A percentile compares a stretch with the other conserved stretches of the same genome.
Conservation (phyloP, 2,888 invertebrate genomes). For the Drosophila flavopinicola region DNA sequence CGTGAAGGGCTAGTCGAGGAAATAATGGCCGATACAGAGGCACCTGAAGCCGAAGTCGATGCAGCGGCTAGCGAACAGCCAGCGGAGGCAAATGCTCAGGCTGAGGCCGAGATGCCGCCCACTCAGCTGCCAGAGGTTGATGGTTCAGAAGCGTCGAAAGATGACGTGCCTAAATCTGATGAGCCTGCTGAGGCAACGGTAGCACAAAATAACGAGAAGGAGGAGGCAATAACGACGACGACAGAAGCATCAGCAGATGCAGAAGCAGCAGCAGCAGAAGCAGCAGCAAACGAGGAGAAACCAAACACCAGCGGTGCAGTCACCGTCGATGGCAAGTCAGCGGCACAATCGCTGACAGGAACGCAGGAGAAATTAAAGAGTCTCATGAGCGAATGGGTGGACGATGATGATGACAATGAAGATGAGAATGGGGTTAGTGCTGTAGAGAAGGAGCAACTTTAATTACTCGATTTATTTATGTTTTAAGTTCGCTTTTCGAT, state of each 20-base stretch:
- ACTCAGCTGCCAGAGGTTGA: constrained; percentile 33
- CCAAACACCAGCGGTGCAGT: constrained; percentile 39
- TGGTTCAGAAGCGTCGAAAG: constrained; percentile 10
- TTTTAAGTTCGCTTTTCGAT: constrained; percentile 67
- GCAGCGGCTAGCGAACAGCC: constrained; percentile 14
- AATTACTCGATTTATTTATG: constrained; percentile 81
- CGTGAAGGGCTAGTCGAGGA: constrained; percentile 65
- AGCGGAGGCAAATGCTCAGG: constrained; percentile 5
- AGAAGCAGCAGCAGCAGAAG: neutral
- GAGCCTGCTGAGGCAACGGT: constrained; percentile 7
- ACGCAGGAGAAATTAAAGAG: constrained; percentile 81
- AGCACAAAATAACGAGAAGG: constrained; percentile 17
- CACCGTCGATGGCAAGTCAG: constrained; percentile 29
- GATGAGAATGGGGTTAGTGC: constrained; percentile 75
- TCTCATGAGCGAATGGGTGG: constrained; percentile 84
- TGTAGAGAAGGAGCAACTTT: constrained; percentile 73
- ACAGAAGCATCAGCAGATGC: constrained; percentile 8
- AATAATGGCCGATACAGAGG: constrained; percentile 59
- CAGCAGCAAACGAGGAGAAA: constrained; percentile 16
- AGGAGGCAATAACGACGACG: constrained; percentile 9
- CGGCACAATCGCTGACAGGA: constrained; percentile 21
- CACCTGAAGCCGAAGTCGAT: constrained; percentile 14
- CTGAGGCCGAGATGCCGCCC: constrained; percentile 4
- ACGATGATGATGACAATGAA: constrained; percentile 82
- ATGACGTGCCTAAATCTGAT: constrained; percentile 7